These are phyloP conservation scores for Myotis myotis DNA, from an alignment of 2,797 vertebrate species.

Conservation along the genomic window DNA sequence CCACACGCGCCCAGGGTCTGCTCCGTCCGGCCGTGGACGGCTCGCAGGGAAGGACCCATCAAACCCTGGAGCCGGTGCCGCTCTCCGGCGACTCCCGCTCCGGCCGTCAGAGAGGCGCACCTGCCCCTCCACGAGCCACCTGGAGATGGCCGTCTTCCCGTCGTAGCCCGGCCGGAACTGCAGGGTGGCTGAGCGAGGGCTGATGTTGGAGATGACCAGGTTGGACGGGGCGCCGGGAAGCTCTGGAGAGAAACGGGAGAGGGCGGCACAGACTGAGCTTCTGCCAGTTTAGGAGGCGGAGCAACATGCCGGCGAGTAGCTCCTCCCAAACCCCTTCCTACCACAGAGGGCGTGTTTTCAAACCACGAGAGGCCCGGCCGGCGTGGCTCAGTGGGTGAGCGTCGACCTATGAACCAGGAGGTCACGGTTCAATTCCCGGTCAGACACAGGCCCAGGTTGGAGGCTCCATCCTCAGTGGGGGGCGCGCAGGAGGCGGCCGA, in stretches of 20 bases:
- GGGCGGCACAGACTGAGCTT: neutral
- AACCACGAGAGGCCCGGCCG: too few relatives aligned
- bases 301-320: neutral
- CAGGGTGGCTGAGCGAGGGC: slow-evolving; percentile 92
- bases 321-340: neutral
- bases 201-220: slow-evolving; percentile 97
- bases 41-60: fast-evolving
- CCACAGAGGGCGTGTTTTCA: neutral
- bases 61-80: fast-evolving
- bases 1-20: fast-evolving
- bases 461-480: too few relatives aligned
- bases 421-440: too few relatives aligned
- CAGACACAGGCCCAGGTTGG: too few relatives aligned
- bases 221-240: slow-evolving; percentile 95
- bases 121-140: slow-evolving; percentile 96
- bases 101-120: slow-evolving; percentile 76
- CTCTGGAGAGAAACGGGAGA: slow-evolving; percentile 82
- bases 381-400: too few relatives aligned
- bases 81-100: fast-evolving
- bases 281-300: fast-evolving
- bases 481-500: too few relatives aligned
- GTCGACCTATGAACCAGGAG: too few relatives aligned
- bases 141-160: slow-evolving; percentile 93
- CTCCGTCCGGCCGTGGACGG: fast-evolving
- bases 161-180: slow-evolving; percentile 93